These are phyloP conservation scores for Gallinago nigripennis DNA, from an alignment of 2,797 vertebrate genomes.

Conservation along the genomic window DNA sequence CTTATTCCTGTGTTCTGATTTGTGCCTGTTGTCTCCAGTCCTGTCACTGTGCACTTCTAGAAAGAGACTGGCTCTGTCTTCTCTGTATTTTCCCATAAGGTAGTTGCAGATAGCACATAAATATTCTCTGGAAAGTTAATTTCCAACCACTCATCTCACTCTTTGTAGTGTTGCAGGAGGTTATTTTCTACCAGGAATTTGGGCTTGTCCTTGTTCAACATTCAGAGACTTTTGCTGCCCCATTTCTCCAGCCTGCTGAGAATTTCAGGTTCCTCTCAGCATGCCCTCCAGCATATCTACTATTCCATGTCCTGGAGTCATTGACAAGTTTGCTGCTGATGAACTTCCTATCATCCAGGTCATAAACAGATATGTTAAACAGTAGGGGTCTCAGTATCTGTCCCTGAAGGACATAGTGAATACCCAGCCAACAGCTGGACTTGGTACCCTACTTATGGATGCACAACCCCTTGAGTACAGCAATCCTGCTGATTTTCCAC, in stretches of 20 bases:
- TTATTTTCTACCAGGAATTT: background rate
- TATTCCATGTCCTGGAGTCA: background rate
- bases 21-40: background rate
- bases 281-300: background rate
- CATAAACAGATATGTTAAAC: background rate
- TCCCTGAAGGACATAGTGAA: background rate
- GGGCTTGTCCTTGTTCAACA: background rate
- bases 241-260: background rate
- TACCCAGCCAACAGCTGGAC: background rate
- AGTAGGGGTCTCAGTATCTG: background rate
- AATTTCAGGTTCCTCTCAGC: background rate
- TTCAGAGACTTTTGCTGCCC: background rate
- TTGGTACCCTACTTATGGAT: accelerated
- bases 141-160: background rate
- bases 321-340: background rate
- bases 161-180: background rate
- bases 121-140: background rate
- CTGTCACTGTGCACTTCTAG: background rate
- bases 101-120: background rate
- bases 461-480: background rate
- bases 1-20: background rate
- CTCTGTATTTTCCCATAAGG: background rate
- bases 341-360: background rate
- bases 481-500: accelerated
- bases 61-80: background rate